Conservation (phyloP, 2,113 vertebrate genomes). For the Prunella himalayana region DNA sequence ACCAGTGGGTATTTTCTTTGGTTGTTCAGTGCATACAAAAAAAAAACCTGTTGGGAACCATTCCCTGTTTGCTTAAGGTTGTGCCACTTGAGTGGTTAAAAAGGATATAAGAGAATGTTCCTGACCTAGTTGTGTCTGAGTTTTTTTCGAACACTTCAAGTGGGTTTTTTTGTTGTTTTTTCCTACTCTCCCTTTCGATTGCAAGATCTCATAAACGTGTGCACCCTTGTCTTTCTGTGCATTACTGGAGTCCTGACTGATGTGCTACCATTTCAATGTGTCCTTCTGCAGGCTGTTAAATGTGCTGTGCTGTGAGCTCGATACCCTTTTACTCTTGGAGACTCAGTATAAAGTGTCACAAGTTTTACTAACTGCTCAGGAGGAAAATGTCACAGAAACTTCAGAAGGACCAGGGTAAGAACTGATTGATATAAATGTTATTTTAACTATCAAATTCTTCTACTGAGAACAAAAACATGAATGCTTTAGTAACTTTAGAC, state of each 20-base stretch:
- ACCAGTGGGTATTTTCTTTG: not conserved
- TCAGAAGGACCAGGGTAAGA: constrained; percentile 71
- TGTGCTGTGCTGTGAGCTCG: constrained; percentile 87
- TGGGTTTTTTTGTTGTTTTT: not conserved
- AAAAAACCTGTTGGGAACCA: not conserved
- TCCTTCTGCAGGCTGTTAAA: constrained; percentile 80
- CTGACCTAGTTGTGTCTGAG: not conserved
- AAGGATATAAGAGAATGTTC: not conserved
- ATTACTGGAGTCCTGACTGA: not conserved
- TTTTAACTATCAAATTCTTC: not conserved
- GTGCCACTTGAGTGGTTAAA: not conserved
- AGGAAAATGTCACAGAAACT: constrained; percentile 75
- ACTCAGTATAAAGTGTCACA: constrained; percentile 85
- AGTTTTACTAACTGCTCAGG: constrained; percentile 83
- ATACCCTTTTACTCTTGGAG: constrained; percentile 87
- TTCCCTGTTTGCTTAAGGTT: not conserved
- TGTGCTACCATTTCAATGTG: not conserved
- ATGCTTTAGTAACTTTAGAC: not conserved
- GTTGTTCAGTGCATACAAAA: not conserved
- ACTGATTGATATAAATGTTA: not conserved
- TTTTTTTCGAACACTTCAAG: not conserved
- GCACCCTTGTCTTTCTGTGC: not conserved
- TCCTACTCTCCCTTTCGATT: not conserved
- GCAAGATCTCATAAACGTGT: not conserved
- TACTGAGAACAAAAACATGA: not conserved